These are phyloP conservation scores for Steinernema scapterisci DNA, from an alignment of 2,888 invertebrate species.

Conservation along the genomic window DNA sequence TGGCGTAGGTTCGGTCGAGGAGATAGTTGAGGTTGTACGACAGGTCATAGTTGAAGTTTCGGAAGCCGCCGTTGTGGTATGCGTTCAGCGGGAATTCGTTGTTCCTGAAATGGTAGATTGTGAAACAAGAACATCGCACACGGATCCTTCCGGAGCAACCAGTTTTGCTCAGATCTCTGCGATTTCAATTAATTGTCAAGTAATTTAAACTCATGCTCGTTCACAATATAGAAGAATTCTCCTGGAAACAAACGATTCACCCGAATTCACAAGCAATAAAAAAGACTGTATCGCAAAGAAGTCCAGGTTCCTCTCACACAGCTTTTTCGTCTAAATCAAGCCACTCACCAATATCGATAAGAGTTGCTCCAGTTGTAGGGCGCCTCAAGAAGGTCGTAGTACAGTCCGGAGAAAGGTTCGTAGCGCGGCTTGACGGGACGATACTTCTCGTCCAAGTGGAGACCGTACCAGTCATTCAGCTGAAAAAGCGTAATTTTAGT, in stretches of 20 bases:
- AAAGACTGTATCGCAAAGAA: too few relatives aligned
- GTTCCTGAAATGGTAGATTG: conserved; percentile 6
- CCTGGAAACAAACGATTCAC: too few relatives aligned
- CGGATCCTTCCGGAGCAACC: too few relatives aligned
- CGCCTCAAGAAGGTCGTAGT: conserved; percentile 21
- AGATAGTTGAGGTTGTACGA: conserved; percentile 30
- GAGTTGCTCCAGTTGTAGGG: conserved; percentile 28
- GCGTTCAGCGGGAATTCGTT: conserved; percentile 24
- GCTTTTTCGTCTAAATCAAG: too few relatives aligned
- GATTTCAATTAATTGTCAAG: too few relatives aligned
- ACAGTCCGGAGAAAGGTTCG: background rate
- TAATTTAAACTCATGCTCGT: too few relatives aligned
- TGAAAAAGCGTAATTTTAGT: background rate
- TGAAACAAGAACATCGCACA: background rate
- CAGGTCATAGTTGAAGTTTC: conserved; percentile 31
- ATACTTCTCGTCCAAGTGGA: conserved; percentile 23
- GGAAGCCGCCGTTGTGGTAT: conserved; percentile 13
- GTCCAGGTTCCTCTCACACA: too few relatives aligned
- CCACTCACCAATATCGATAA: background rate
- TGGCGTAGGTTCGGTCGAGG: conserved; percentile 27
- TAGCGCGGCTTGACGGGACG: conserved; percentile 21
- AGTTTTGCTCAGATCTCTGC: too few relatives aligned
- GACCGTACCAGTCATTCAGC: conserved; percentile 28
- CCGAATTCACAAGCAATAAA: too few relatives aligned
- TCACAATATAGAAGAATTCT: too few relatives aligned